Evolutionary conservation across 37 sponge, comb jelly and placozoan species (phyloP).

Genomic region (Bolinopsis microptera): DNA sequence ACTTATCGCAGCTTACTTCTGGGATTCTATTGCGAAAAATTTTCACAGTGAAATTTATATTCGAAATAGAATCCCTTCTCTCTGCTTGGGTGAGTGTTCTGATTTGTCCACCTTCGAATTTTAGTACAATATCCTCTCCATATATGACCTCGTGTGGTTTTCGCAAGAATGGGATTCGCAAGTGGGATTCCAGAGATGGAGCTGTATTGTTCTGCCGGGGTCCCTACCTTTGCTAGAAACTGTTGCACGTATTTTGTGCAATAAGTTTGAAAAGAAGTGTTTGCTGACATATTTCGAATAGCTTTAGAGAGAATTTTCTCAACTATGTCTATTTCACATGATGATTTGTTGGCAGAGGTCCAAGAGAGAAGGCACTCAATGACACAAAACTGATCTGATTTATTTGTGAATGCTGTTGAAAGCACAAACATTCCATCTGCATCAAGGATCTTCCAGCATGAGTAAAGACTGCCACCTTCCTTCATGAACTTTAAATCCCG

Average conservation of each 20-base stretch:
- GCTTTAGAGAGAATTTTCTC: background rate
- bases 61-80: background rate
- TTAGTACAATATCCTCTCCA: background rate
- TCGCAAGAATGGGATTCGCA: background rate
- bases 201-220: no score
- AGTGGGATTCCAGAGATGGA: no score
- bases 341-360: background rate
- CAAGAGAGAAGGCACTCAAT: background rate
- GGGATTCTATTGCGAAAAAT: background rate
- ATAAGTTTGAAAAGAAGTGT: no score
- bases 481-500: background rate
- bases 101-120: background rate
- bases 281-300: background rate
- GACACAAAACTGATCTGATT: background rate
- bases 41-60: background rate
- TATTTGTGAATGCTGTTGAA: background rate
- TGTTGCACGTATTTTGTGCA: no score
- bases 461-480: background rate
- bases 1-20: background rate
- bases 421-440: background rate
- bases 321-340: background rate
- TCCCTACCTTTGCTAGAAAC: no score
- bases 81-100: background rate
- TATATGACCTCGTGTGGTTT: background rate
- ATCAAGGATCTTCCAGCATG: slow-evolving; percentile 7